Evolutionary conservation across 2,113 vertebrate species (phyloP).

Genomic region (Sprattus sprattus): DNA sequence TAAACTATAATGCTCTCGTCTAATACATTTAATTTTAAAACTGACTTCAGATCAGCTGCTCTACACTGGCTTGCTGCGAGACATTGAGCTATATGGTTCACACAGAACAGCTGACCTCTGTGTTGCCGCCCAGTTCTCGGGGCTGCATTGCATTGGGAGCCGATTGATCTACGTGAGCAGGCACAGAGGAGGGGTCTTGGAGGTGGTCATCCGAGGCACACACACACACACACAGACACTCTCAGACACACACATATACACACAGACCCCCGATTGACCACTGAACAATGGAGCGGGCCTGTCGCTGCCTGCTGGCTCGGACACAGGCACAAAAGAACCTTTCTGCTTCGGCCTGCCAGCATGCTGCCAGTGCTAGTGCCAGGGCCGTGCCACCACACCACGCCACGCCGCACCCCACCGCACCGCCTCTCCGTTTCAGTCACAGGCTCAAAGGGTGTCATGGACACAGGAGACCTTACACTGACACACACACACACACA

Average conservation of each 20-base stretch:
- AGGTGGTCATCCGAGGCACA: not conserved
- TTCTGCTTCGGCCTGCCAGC: constrained; percentile 29
- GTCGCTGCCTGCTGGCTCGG: constrained; percentile 28
- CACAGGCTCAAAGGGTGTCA: not conserved
- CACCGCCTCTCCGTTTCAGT: not conserved
- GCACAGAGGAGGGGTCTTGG: not conserved
- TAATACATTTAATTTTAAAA: not conserved
- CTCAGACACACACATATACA: not conserved
- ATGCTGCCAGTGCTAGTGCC: constrained; percentile 23
- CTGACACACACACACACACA: not conserved
- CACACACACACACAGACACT: not conserved
- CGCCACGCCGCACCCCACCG: not conserved
- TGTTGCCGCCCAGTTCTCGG: not conserved
- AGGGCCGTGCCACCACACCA: constrained; percentile 36
- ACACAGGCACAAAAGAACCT: constrained; percentile 44
- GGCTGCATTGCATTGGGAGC: not conserved
- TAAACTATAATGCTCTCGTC: too few species aligned
- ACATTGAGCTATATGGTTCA: not conserved
- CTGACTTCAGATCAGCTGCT: not conserved
- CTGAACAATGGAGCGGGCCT: constrained; percentile 48
- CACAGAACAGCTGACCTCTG: not conserved
- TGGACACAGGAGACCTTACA: not conserved
- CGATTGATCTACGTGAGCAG: not conserved
- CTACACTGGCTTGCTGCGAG: not conserved
- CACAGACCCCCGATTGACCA: constrained; percentile 43